Base-by-base conservation (phyloP, 2,888 invertebrate genomes). In the Monopis laevigella region DNA sequence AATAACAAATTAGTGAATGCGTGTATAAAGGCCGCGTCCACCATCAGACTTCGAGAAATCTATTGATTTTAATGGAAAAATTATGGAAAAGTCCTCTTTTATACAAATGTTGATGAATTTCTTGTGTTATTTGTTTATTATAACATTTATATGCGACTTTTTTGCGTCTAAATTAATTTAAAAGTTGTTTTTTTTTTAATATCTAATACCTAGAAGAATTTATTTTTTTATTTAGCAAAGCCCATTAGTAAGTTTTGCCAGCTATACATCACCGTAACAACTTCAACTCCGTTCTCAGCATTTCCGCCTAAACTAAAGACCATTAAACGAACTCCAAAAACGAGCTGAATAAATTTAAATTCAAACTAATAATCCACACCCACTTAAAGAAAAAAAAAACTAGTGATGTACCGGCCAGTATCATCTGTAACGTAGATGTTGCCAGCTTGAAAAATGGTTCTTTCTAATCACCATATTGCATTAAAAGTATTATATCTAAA, bases 1-100 rank as follows among this genome's bases (percentile, higher is more conserved):
- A 75, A 73, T 75, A 71, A 69, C 74, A 73, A 73, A 74, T 74
- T 63, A 66, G 65, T 65, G 60, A 62, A 62, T 62, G 63, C 62
- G n/a, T n/a, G n/a, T n/a, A n/a, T n/a, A n/a, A n/a, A n/a, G n/a
- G n/a, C n/a, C n/a, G n/a, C n/a, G n/a, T n/a, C n/a, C n/a, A n/a
- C n/a, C n/a, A n/a, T n/a, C n/a, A n/a, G n/a, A n/a, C n/a, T n/a
- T n/a, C n/a, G n/a, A n/a, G n/a, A n/a, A n/a, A n/a, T 62, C 53
- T 63, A 67, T 70, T 65, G 66, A 69, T 70, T 71, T 57, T 58
- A 54, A 65, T 63, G 57, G 53, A n/a, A n/a, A n/a, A n/a, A n/a
- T n/a, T n/a, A n/a, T n/a, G n/a, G n/a, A n/a, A n/a, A n/a, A n/a
- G n/a, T n/a, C n/a, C n/a, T n/a, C n/a, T n/a, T n/a, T n/a, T n/a